phyloP scores from a whole-genome alignment of 2,888 invertebrate species.

The Drosophila lacicola region DNA sequence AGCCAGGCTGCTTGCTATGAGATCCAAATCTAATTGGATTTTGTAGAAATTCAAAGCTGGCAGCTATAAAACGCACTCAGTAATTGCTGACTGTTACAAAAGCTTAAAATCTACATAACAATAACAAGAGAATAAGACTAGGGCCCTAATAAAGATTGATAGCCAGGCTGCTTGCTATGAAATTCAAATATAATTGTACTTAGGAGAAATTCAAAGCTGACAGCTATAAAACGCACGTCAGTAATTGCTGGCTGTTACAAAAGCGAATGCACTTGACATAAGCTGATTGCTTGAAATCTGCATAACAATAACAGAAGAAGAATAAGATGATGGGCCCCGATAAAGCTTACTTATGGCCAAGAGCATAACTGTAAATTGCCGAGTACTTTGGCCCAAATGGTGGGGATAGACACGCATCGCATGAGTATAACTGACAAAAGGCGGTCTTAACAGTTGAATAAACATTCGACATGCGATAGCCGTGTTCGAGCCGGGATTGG shows the following conservation, averaged over 20 bases:
- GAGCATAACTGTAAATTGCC: slow-evolving; percentile 29
- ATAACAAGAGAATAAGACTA: slow-evolving; percentile 1
- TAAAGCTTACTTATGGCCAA: slow-evolving; percentile 26
- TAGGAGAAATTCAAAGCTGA: slow-evolving; percentile 2
- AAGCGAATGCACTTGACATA: neutral
- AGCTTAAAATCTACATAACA: slow-evolving; percentile 35
- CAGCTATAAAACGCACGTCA: neutral
- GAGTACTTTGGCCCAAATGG: slow-evolving; percentile 12
- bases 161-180: neutral
- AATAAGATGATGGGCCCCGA: neutral
- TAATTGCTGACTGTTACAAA: slow-evolving; percentile 9
- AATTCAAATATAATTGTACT: neutral
- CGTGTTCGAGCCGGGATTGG: slow-evolving; percentile 10
- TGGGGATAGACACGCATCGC: neutral
- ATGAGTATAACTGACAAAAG: slow-evolving; percentile 1
- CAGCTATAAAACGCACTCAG: neutral
- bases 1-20: neutral
- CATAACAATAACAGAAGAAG: slow-evolving; percentile 30
- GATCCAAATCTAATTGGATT: neutral
- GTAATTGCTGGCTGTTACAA: slow-evolving; percentile 9
- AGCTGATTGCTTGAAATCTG: slow-evolving; percentile 27
- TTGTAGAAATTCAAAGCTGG: neutral
- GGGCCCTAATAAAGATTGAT: slow-evolving; percentile 2
- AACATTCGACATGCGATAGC: slow-evolving; percentile 30
- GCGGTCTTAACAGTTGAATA: slow-evolving; percentile 37